Evolutionary conservation across 2,888 invertebrate species (phyloP), one percentile per base, ranked within the genome.

Genomic region (Elgonia sp.): DNA sequence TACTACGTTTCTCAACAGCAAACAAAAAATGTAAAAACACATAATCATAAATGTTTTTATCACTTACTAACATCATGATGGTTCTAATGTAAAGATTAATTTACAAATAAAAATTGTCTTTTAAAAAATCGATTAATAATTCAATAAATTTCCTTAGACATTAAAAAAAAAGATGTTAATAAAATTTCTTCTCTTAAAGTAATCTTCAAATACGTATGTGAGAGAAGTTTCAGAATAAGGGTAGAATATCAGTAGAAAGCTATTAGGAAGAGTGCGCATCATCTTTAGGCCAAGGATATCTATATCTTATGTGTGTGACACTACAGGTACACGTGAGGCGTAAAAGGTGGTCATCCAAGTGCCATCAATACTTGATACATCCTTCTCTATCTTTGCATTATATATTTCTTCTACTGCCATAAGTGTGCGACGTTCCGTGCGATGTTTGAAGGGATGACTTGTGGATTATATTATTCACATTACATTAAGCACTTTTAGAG

Each of bases 391-490:
- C 89, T 81, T 85, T 88, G 79, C 73, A 60, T 86, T 65, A 75
- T 85, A 84, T 37, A 57, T 83, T 80, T 84, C 80, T 69, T 80
- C 75, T 73, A 65, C 69, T 29, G 20, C 69, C 20, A n/a, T 55
- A 62, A 84, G 72, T 77, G 76, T 72, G 72, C 46, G 84, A 76
- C 87, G 70, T 79, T 60, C 73, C 81, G 50, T 85, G 69, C 82
- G 85, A 80, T 81, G 80, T 75, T 84, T 73, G 81, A 42, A 87
- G 90, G 92, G 92, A 90, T 92, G 92, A 91, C 92, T 92, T 91
- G 92, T 90, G 92, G 93, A 93, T 94, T 93, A 93, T 92, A 94
- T 93, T 94, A 94, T 94, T 94, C 93, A 92, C 94, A 93, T 93
- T 92, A 94, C 94, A 94, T 93, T 93, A 93, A 93, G 91, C 93